Evolutionary conservation across 2,888 invertebrate genomes (phyloP).

Genomic region (Neoascia interrupta): DNA sequence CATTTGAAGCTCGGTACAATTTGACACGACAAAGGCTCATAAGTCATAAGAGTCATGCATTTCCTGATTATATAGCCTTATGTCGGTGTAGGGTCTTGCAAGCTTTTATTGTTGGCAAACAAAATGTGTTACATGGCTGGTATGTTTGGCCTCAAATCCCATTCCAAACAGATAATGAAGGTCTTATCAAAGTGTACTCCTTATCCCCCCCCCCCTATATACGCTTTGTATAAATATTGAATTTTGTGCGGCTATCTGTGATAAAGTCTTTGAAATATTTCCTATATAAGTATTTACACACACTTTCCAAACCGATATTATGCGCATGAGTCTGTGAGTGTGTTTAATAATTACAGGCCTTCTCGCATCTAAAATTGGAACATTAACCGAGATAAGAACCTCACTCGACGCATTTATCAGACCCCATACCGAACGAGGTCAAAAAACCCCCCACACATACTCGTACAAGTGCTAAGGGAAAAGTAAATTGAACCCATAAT

Average conservation of each 20-base stretch:
- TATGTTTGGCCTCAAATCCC: too few relatives aligned
- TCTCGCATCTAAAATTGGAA: slow-evolving; percentile 59
- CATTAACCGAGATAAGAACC: slow-evolving; percentile 56
- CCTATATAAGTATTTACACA: too few relatives aligned
- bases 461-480: not conserved
- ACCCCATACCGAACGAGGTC: slow-evolving; percentile 31
- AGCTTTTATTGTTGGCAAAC: too few relatives aligned
- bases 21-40: too few relatives aligned
- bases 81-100: too few relatives aligned
- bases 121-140: too few relatives aligned
- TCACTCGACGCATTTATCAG: slow-evolving; percentile 3
- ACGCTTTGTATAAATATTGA: not conserved
- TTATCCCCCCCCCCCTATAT: not conserved
- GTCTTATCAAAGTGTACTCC: not conserved
- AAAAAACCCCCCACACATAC: slow-evolving; percentile 3
- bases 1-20: too few relatives aligned
- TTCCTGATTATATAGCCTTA: too few relatives aligned
- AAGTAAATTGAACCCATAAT: slow-evolving; percentile 42
- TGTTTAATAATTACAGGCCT: slow-evolving; percentile 44
- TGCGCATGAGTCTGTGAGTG: not conserved
- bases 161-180: not conserved
- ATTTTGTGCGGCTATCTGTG: not conserved
- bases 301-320: too few relatives aligned
- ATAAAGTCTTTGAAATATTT: too few relatives aligned
- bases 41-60: too few relatives aligned